Base-by-base conservation (phyloP, 2,113 vertebrate species). In the Galemys pyrenaicus region DNA sequence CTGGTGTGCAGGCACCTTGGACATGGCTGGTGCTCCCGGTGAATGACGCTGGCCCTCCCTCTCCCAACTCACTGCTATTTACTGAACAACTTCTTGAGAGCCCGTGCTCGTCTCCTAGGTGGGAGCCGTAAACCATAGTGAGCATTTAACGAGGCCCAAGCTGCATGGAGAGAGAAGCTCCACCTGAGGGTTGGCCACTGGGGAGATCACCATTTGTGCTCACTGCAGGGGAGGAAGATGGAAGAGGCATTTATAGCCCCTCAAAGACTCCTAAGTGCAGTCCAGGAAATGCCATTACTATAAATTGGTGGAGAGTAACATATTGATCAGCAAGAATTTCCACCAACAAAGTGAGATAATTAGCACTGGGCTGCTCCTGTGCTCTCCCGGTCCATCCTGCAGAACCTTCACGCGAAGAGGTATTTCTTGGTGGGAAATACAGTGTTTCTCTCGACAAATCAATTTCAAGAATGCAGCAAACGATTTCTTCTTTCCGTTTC, bases 251-350 rank as follows among this genome's bases (percentile, higher is more conserved):
- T 74, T 74, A 62, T 28, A 78, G n/a, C 22, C 58, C 70, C 74
- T 89, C 82, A 67, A 71, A 91, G 75, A 78, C 44, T 96, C 89
- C 22, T 80, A 75, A 89, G 46, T 37, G 60, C 22, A 67, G 32
- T 30, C 79, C 60, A 67, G 87, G 32, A 87, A 91, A 78, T 30
- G 8, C 51, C 35, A 44, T 37, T 75, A 46, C 26, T 62, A 3
- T 75, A 70, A 84, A 80, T 3, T 67, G 58, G 32, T 79, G 17
- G n/a, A 39, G 24, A 32, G n/a, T 13, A 89, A 32, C n/a, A 35
- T 65, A 78, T 20, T 75, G 30, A 49, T 86, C 35, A 19, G 32
- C n/a, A 26, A 46, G 46, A 71, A 62, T 92, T 87, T 56, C 44
- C 26, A 90, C 19, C 56, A 41, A 41, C 3, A 30, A 6, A 6